These are phyloP conservation scores for Odontesthes bonariensis DNA, from an alignment of 2,113 vertebrate genomes.

Conservation along the genomic window DNA sequence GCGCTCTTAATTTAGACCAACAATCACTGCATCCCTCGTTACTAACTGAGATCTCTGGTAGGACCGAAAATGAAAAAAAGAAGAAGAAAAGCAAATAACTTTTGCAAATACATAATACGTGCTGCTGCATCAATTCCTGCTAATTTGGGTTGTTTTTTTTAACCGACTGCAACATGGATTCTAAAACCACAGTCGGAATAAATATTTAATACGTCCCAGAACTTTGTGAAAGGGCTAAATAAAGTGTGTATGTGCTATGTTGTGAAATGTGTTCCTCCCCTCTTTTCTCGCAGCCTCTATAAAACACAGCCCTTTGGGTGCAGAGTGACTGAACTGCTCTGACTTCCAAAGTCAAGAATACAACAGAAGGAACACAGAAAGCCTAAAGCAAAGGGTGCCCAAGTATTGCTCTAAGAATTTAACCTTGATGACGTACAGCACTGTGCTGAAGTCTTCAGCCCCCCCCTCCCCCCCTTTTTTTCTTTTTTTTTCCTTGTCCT, in stretches of 20 bases:
- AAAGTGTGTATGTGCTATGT: background rate
- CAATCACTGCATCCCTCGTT: background rate
- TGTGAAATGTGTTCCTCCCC: conserved; percentile 9
- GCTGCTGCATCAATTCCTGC: conserved; percentile 20
- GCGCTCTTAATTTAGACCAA: conserved; percentile 28
- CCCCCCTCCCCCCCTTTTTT: too few relatives aligned
- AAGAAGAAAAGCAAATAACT: conserved; percentile 27
- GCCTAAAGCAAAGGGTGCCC: conserved; percentile 45
- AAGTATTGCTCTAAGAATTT: conserved; percentile 23
- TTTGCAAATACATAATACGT: conserved; percentile 11
- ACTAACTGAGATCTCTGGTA: background rate
- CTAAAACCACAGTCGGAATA: conserved; percentile 47
- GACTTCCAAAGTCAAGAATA: conserved; percentile 61
- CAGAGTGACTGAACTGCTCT: conserved; percentile 73
- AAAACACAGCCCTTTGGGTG: conserved; percentile 54
- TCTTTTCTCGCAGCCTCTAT: conserved; percentile 15
- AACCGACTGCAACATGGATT: conserved; percentile 6
- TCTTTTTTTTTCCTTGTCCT: too few relatives aligned
- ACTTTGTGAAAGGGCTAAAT: conserved; percentile 17
- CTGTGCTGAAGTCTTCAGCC: background rate
- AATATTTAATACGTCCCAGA: conserved; percentile 68
- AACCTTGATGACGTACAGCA: conserved; percentile 13
- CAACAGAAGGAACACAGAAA: conserved; percentile 58
- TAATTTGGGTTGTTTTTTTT: conserved; percentile 44
- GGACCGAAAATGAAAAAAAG: conserved; percentile 12